phyloP scores from a whole-genome alignment of 2,113 vertebrate genomes.

The Sinocyclocheilus anshuiensis region DNA sequence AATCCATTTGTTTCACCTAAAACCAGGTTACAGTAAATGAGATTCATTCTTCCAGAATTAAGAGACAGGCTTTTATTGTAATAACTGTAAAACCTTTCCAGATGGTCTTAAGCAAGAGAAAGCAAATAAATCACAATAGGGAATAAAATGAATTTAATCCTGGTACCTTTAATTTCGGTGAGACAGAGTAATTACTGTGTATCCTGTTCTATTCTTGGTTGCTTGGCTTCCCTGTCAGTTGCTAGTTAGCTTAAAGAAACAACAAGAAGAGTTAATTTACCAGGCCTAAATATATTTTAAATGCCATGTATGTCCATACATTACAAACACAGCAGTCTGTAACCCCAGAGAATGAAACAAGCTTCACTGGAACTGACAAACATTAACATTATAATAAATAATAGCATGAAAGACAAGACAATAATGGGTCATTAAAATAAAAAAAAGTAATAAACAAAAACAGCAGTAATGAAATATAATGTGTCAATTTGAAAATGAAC shows the following conservation, averaged over 20 bases:
- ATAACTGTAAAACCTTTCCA: conserved; percentile 17
- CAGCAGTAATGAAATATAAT: neutral
- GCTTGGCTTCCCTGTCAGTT: neutral
- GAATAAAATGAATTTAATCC: conserved; percentile 30
- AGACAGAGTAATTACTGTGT: conserved; percentile 19
- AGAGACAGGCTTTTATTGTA: conserved; percentile 16
- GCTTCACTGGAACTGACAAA: conserved; percentile 20
- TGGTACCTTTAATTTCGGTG: neutral
- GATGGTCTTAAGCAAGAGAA: neutral
- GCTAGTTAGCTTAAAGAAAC: conserved; percentile 6
- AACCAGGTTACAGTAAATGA: neutral
- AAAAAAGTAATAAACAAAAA: conserved; percentile 7
- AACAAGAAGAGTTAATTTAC: neutral
- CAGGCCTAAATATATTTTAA: neutral
- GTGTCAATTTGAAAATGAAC: neutral
- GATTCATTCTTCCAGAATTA: conserved; percentile 16
- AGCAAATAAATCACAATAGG: neutral
- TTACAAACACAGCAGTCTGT: conserved; percentile 24
- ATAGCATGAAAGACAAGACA: conserved; percentile 10
- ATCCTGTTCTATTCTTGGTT: neutral
- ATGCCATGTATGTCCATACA: conserved; percentile 2
- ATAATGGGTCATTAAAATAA: neutral
- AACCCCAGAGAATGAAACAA: conserved; percentile 27
- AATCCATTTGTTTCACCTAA: neutral
- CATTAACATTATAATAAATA: conserved; percentile 16